Percentiles rank a stretch among this genome's conserved stretches.
These are phyloP conservation scores for Opisthograptis luteolata DNA, from an alignment of 2,888 invertebrate species.

Conservation along the genomic window DNA sequence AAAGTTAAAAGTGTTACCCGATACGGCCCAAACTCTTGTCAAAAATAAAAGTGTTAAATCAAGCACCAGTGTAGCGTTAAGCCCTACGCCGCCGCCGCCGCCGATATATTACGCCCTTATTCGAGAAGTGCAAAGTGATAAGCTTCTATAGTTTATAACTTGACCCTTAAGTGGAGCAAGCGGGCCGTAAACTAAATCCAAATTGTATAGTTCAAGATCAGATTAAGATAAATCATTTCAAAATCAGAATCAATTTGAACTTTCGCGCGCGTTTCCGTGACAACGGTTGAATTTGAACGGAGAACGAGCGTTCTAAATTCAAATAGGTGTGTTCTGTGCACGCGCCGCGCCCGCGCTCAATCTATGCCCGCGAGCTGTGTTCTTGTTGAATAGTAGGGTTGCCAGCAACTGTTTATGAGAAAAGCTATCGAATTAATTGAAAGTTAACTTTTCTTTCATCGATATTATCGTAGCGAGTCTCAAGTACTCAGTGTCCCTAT, in stretches of 20 bases:
- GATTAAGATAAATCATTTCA: conserved; percentile 38
- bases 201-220: conserved; percentile 39
- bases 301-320: conserved; percentile 61
- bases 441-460: background rate
- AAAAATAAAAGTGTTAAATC: no score
- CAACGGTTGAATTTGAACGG: conserved; percentile 66
- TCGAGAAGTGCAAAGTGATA: background rate
- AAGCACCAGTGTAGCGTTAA: no score
- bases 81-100: no score
- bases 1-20: no score
- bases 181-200: conserved; percentile 22
- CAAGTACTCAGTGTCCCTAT: no score
- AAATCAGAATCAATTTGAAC: conserved; percentile 39
- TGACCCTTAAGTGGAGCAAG: conserved; percentile 4
- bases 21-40: no score
- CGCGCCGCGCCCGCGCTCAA: conserved; percentile 53
- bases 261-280: conserved; percentile 55
- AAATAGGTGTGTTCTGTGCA: conserved; percentile 60
- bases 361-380: conserved; percentile 53
- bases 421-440: background rate
- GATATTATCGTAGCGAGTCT: no score
- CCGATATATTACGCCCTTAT: no score
- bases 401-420: conserved; percentile 8
- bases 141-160: conserved; percentile 4
- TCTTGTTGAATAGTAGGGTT: conserved; percentile 41